These are phyloP conservation scores for Buteo buteo DNA, from an alignment of 2,113 vertebrate genomes.

Conservation along the genomic window DNA sequence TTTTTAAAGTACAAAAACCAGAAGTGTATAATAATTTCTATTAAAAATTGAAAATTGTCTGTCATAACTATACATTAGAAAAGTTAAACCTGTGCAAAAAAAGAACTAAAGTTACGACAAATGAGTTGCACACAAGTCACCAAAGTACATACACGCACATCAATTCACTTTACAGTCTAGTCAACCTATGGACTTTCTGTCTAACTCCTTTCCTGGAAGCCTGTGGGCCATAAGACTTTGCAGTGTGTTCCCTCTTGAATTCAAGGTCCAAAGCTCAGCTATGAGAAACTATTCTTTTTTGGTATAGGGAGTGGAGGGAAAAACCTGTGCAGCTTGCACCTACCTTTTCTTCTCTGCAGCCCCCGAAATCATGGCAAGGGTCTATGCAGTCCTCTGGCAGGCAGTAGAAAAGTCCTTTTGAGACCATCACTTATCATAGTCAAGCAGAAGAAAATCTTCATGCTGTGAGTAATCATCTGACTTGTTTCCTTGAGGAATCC, in stretches of 20 bases:
- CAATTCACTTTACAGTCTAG: background rate
- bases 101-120: background rate
- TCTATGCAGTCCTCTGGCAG: background rate
- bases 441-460: background rate
- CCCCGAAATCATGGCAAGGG: background rate
- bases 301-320: background rate
- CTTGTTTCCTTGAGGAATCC: background rate
- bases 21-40: background rate
- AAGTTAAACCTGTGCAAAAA: background rate
- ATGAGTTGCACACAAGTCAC: background rate
- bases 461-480: background rate
- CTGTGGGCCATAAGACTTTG: fast-evolving
- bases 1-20: background rate
- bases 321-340: background rate
- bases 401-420: background rate
- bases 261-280: background rate
- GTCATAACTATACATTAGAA: background rate
- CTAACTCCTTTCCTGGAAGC: background rate
- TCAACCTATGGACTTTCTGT: background rate
- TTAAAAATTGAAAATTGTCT: background rate
- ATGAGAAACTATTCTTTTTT: background rate
- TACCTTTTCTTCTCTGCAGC: background rate
- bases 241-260: background rate
- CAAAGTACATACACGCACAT: background rate
- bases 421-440: background rate